phyloP scores from a whole-genome alignment of 2,113 vertebrate species.

The Hystrix cristata region DNA sequence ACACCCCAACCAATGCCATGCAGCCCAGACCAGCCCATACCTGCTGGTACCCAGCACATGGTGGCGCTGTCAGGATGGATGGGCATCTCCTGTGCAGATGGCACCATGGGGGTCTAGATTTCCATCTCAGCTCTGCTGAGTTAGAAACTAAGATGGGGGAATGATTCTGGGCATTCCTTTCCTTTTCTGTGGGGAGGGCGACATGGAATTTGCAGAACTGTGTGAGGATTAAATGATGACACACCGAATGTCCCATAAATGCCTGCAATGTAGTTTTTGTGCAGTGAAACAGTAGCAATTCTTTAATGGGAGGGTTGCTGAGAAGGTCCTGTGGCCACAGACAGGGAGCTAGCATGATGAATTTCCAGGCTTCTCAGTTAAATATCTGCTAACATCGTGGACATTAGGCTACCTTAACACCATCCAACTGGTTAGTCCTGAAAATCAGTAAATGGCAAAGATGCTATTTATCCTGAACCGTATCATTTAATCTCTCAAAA shows the following conservation, averaged over 20 bases:
- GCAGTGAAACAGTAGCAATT: background rate
- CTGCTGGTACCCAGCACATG: background rate
- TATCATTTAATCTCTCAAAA: conserved; percentile 43
- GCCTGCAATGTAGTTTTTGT: background rate
- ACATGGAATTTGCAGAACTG: background rate
- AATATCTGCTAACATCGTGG: background rate
- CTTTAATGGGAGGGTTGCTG: background rate
- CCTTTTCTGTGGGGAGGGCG: background rate
- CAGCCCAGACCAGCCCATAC: background rate
- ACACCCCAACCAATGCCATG: background rate
- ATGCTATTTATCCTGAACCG: background rate
- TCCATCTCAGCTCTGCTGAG: background rate
- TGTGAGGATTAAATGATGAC: background rate
- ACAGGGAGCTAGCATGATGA: conserved; percentile 2
- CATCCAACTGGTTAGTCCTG: background rate
- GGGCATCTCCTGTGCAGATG: background rate
- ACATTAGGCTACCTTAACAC: background rate
- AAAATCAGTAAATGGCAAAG: conserved; percentile 38
- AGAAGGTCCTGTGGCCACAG: background rate
- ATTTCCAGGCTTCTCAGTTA: background rate
- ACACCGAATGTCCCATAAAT: background rate
- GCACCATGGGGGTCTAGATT: background rate
- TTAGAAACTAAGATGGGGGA: background rate
- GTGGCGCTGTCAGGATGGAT: background rate
- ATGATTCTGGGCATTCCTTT: background rate